Evolutionary conservation across 1,140 invertebrate genomes (phyloP).

Genomic region (Drosophila pachea): DNA sequence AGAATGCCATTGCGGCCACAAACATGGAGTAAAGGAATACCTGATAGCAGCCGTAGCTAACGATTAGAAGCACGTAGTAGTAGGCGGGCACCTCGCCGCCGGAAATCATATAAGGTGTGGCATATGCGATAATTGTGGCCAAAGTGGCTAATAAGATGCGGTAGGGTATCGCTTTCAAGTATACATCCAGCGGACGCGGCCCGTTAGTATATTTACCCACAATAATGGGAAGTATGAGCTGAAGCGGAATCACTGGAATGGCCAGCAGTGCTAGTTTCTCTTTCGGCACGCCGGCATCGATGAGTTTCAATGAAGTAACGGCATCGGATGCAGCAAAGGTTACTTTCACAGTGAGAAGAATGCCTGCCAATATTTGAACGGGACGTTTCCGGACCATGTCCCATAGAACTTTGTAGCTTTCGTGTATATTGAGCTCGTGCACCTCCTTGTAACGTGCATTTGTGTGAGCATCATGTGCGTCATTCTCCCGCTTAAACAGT

Average conservation of each 20-base stretch:
- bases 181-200: conserved; percentile 92
- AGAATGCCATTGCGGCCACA: conserved; percentile 85
- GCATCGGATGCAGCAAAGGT: conserved; percentile 98
- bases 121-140: conserved; percentile 90
- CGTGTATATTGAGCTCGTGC: conserved; percentile 83
- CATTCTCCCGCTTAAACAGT: conserved; percentile 92
- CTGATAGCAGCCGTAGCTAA: conserved; percentile 93
- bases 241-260: conserved; percentile 95
- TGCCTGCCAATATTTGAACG: conserved; percentile 87
- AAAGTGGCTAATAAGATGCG: conserved; percentile 91
- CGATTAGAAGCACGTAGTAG: conserved; percentile 90
- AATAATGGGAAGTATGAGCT: conserved; percentile 94
- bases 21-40: conserved; percentile 85
- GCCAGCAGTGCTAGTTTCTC: conserved; percentile 95
- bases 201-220: conserved; percentile 94
- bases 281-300: conserved; percentile 97
- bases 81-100: conserved; percentile 85
- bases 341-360: conserved; percentile 95
- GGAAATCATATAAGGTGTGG: conserved; percentile 88
- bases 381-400: conserved; percentile 91
- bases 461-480: conserved; percentile 76
- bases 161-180: conserved; percentile 93
- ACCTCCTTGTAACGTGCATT: conserved; percentile 79
- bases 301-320: conserved; percentile 95
- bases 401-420: conserved; percentile 92